Evolutionary conservation across 2,113 vertebrate genomes (phyloP), one percentile per base, ranked within the genome.

Genomic region (Rhizomys pruinosus): DNA sequence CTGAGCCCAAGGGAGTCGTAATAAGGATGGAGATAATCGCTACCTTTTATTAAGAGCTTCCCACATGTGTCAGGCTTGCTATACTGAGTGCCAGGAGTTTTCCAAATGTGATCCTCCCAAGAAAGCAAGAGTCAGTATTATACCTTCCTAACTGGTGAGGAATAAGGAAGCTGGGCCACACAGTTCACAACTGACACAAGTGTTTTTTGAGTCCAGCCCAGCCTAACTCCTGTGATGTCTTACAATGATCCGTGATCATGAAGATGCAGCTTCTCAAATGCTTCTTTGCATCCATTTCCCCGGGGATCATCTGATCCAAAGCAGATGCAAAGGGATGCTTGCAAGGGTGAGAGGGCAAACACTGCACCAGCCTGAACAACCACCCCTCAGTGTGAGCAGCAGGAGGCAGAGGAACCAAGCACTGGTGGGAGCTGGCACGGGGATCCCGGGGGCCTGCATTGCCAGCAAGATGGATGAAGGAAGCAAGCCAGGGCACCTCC

Each of bases 401-500:
- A 9, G 34, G 15, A 9, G 7, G 2, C 8, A 5, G 76, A 71
- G 66, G 80, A 86, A 27, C 0, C 4, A 69, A 57, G 73, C 5
- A 0, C 5, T 0, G 0, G 29, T 15, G 52, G 95, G 42, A 57
- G 44, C 22, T 2, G 27, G 27, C 42, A 2, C 6, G 47, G 91
- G 86, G 59, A 86, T 77, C 90, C 79, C 94, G 77, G 0, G 3
- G 61, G 78, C 57, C n/a, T 19, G 55, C 1, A 0, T 1, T 81
- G 84, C 84, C 96, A 91, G n/a, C 71, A n/a, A 59, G 96, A 95
- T 66, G 92, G 88, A 95, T 94, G 93, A 94, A 91, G 0, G 69
- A 80, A 77, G 32, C 34, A 34, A 92, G 92, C 39, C 96, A 95
- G 92, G 92, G 78, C 85, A 72, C 93, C 92, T 90, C 81, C 66